Conservation (phyloP, 2,113 vertebrate genomes). For the Columba janthina region DNA sequence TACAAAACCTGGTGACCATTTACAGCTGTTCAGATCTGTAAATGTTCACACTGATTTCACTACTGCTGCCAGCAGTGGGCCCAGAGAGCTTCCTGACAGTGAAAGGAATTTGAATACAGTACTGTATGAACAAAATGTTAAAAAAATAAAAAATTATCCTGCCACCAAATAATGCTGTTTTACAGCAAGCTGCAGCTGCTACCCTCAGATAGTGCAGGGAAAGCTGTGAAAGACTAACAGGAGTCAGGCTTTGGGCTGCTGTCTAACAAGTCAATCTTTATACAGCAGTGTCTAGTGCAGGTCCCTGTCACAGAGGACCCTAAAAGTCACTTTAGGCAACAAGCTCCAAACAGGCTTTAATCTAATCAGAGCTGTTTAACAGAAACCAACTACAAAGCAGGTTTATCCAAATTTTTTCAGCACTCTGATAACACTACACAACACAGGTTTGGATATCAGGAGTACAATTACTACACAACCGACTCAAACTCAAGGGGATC, state of each 20-base stretch:
- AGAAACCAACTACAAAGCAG: too few species aligned
- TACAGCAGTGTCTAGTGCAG: rapidly evolving
- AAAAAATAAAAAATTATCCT: background rate
- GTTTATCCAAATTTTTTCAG: too few species aligned
- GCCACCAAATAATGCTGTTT: background rate
- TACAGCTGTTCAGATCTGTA: background rate
- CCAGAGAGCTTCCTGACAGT: background rate
- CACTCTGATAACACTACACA: too few species aligned
- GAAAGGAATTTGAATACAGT: background rate
- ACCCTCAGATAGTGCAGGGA: background rate
- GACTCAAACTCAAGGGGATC: too few species aligned
- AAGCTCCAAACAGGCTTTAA: too few species aligned
- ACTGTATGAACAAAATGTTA: background rate
- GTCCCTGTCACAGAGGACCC: too few species aligned
- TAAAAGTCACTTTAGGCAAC: too few species aligned
- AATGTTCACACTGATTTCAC: background rate
- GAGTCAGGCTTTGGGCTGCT: background rate
- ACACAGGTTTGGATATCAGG: too few species aligned
- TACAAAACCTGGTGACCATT: background rate
- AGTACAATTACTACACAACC: too few species aligned
- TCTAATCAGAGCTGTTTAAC: too few species aligned
- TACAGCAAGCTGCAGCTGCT: background rate
- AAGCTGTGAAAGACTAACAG: background rate
- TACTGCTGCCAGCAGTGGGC: background rate
- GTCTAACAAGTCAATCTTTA: background rate